Conservation (phyloP, 2,888 invertebrate species). For the Mayetiola destructor region DNA sequence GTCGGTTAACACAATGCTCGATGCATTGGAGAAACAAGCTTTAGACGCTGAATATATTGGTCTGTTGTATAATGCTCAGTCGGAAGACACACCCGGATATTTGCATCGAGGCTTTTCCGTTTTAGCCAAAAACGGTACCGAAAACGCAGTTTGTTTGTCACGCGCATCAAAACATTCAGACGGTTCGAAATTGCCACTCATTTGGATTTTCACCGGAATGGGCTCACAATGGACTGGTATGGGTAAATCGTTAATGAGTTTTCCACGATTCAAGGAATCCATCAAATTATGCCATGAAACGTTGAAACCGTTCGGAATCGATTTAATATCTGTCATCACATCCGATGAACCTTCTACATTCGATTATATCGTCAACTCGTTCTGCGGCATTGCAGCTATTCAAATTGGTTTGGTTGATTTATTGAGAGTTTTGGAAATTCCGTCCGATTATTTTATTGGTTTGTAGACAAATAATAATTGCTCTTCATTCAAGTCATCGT, state of each 20-base stretch:
- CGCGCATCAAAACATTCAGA: conserved; percentile 45
- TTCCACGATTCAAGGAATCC: conserved; percentile 60
- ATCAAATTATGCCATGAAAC: conserved; percentile 45
- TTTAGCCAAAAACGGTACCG: conserved; percentile 22
- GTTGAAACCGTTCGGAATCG: conserved; percentile 44
- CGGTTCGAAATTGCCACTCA: conserved; percentile 53
- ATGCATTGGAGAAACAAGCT: conserved; percentile 44
- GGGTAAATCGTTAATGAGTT: conserved; percentile 58
- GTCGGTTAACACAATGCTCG: conserved; percentile 48
- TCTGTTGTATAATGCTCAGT: conserved; percentile 45
- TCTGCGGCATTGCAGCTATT: conserved; percentile 57
- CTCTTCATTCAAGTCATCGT: too few relatives aligned
- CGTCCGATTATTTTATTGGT: conserved; percentile 66
- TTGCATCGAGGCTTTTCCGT: conserved; percentile 64
- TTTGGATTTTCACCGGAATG: conserved; percentile 87
- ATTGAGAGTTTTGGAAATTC: conserved; percentile 43
- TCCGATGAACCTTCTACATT: conserved; percentile 44
- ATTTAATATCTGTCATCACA: conserved; percentile 50
- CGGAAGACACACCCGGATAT: conserved; percentile 45
- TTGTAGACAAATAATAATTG: too few relatives aligned
- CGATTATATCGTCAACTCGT: conserved; percentile 51
- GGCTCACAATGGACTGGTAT: conserved; percentile 79
- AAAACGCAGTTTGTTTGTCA: conserved; percentile 28
- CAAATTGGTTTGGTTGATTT: conserved; percentile 51
- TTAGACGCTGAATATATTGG: conserved; percentile 47